Percentiles rank a stretch among this genome's conserved stretches.
Conservation (phyloP, 2,797 vertebrate genomes). For the Gambelia wislizenii region DNA sequence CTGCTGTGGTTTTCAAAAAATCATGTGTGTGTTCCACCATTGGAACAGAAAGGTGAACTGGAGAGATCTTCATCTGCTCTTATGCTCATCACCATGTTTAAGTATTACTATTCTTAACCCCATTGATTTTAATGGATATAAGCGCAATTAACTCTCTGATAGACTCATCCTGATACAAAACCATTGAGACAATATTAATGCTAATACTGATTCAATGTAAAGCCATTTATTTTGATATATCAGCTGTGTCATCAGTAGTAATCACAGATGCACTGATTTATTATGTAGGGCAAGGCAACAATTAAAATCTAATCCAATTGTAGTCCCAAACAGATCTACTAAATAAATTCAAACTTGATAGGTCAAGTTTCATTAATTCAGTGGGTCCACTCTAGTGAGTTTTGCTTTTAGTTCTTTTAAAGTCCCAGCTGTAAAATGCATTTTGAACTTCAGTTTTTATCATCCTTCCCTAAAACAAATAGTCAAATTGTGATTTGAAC, state of each 20-base stretch:
- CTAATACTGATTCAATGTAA: not conserved
- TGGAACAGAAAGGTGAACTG: no score
- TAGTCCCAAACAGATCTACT: no score
- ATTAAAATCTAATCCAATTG: not conserved
- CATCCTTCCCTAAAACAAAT: not conserved
- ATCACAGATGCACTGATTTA: not conserved
- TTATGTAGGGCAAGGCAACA: not conserved
- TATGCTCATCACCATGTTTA: not conserved
- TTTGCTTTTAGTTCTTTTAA: not conserved
- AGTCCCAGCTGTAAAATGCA: not conserved
- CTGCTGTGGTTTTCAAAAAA: not conserved
- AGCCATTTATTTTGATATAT: not conserved
- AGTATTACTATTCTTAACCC: not conserved
- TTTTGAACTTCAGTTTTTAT: not conserved
- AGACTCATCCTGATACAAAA: not conserved
- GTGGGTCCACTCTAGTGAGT: accelerated
- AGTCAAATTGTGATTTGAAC: conserved; percentile 29
- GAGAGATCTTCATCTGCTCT: not conserved
- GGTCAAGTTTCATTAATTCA: no score
- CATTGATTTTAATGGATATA: not conserved
- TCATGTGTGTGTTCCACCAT: no score
- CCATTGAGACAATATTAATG: not conserved
- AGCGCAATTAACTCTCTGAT: conserved; percentile 8
- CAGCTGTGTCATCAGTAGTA: not conserved
- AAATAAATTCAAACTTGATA: no score